Evolutionary conservation across 2,113 vertebrate genomes (phyloP), one percentile per base, ranked within the genome.

Genomic region (Muntiacus reevesi): DNA sequence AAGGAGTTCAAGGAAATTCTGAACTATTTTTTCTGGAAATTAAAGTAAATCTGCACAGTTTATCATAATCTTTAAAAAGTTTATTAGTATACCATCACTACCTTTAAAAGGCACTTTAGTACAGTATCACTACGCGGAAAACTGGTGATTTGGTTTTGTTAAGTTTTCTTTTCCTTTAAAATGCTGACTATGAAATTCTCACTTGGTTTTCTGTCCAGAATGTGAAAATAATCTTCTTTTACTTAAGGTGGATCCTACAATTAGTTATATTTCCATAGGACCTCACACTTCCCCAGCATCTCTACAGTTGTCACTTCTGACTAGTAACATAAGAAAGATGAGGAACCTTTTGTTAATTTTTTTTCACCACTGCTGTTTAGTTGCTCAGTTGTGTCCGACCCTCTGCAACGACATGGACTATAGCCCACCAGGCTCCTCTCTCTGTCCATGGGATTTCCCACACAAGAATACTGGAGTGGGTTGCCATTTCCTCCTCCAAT

Each of bases 141-240:
- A 52, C 40, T 64, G 8, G 55, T 40, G 23, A 50, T 50, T 33
- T 47, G 5, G 5, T 87, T 79, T 7, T 12, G 71, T 30, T 60
- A 60, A n/a, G 5, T 64, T 95, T 83, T 45, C 79, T 87, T 59
- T 95, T 92, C 27, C 50, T 91, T 84, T 95, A 86, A 89, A 91
- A 96, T 54, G 28, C 60, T 91, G 27, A 82, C 91, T 40, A 60
- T 87, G 43, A 27, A 87, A 71, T 47, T 91, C 54, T 92, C 16
- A 67, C 13, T 52, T 82, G 6, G 16, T 85, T 88, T 47, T 82
- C 25, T 40, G 21, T 95, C 92, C 40, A 86, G 55, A 88, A 89
- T 60, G 16, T 57, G 19, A 89, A 82, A 27, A 52, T 25, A 47
- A 91, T 50, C 86, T 91, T 87, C 52, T 89, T 93, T 95, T 67